A percentile compares a stretch with the other conserved stretches of the same genome.
Conservation (phyloP, 2,888 invertebrate species). For the Lepidocyrtoides sp. region DNA sequence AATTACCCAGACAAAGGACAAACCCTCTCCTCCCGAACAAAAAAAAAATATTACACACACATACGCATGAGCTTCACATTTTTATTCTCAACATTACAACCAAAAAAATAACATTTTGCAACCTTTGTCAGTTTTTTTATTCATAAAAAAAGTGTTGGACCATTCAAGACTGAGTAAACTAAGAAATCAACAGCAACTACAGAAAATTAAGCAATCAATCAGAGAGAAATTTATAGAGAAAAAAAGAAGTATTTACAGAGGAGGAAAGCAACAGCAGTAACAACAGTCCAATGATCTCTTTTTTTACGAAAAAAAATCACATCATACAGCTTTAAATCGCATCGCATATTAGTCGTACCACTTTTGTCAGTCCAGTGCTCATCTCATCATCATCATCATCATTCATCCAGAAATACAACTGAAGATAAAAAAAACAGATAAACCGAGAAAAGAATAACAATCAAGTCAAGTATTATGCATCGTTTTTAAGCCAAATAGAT, state of each 20-base stretch:
- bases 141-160: neutral
- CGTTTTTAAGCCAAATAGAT: neutral
- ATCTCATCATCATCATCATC: neutral
- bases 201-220: neutral
- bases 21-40: neutral
- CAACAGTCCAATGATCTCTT: slow-evolving; percentile 38
- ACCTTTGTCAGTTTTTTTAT: neutral
- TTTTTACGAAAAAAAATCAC: neutral
- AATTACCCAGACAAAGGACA: too few species aligned
- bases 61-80: slow-evolving; percentile 19
- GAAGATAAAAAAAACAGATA: neutral
- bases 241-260: too few species aligned
- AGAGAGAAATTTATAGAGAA: too few species aligned
- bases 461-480: slow-evolving; percentile 19
- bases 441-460: neutral
- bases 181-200: neutral
- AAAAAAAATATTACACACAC: neutral
- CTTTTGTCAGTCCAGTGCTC: too few species aligned
- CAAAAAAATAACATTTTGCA: neutral
- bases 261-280: neutral
- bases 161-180: slow-evolving; percentile 9
- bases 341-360: too few species aligned
- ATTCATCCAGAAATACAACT: neutral
- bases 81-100: neutral
- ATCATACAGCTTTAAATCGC: neutral